phyloP scores from a whole-genome alignment of 2,888 invertebrate species.

The Rhagium mordax region DNA sequence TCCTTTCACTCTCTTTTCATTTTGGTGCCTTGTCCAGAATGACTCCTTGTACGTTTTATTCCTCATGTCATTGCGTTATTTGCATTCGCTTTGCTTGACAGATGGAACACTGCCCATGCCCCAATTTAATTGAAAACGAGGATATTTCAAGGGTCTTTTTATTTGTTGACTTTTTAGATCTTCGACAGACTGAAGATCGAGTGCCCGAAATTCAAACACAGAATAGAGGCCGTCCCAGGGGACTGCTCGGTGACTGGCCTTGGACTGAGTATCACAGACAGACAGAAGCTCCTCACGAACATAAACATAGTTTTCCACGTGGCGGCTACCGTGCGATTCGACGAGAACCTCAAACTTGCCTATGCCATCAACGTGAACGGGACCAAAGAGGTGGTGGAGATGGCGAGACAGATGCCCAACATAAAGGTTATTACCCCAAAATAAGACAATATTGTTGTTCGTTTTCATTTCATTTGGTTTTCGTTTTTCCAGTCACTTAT shows the following conservation, averaged over 20 bases:
- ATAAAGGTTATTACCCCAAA: slow-evolving; percentile 79
- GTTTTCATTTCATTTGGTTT: slow-evolving; percentile 3
- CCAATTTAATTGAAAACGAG: too few species aligned
- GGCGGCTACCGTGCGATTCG: slow-evolving; percentile 93
- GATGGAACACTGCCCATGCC: too few species aligned
- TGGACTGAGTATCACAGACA: slow-evolving; percentile 76
- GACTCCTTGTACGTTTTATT: too few species aligned
- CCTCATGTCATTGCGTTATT: too few species aligned
- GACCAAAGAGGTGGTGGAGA: slow-evolving; percentile 81
- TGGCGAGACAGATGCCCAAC: slow-evolving; percentile 80
- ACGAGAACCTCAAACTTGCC: slow-evolving; percentile 85
- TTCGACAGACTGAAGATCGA: slow-evolving; percentile 73
- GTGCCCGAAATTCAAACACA: slow-evolving; percentile 76
- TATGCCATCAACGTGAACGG: slow-evolving; percentile 86
- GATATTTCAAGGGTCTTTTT: background rate
- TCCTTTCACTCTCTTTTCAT: too few species aligned
- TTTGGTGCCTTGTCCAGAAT: too few species aligned
- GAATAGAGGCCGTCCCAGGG: slow-evolving; percentile 79
- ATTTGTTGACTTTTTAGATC: background rate
- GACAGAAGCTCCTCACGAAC: slow-evolving; percentile 76
- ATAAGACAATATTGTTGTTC: background rate
- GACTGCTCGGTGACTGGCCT: slow-evolving; percentile 79
- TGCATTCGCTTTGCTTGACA: too few species aligned
- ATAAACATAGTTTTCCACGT: slow-evolving; percentile 86
- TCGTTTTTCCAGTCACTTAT: slow-evolving; percentile 74